Base-by-base conservation (phyloP, 2,113 vertebrate species). In the Seriola rivoliana region DNA sequence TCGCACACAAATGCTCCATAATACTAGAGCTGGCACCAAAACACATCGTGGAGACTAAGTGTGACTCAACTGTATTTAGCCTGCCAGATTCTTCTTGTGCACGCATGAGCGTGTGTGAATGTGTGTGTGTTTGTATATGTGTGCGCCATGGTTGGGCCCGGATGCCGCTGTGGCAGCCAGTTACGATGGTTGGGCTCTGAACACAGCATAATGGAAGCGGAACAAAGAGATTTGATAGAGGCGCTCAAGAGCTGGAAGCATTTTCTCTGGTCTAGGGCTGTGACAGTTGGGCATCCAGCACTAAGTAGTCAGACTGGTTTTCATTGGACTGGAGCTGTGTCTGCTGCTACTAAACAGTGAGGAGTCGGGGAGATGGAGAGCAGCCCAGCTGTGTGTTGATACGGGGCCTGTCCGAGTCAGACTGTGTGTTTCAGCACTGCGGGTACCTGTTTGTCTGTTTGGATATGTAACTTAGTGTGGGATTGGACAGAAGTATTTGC, bases 161-260 rank as follows among this genome's bases (percentile, higher is more conserved):
- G 88, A 85, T 57, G 81, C 74, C 67, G 23, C 80, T 59, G 90
- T 82, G 86, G 87, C 89, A 91, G 92, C 85, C 89, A 81, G 91
- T 89, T 80, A 81, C 46, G 78, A 90, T 81, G 81, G 78, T 29
- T 89, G 82, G 88, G 72, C 85, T 88, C 85, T 75, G 89, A 91
- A 86, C 86, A 75, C 84, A 75, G 92, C 82, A 74, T 75, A 88
- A 93, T 91, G 86, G 88, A 87, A 85, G 78, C 65, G 72, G 78
- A 86, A 93, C 89, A 94, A 92, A 92, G 91, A 91, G 84, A 89
- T 87, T 89, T 87, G 88, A 90, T 86, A 75, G 90, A 80, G 79
- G 85, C 82, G 85, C 85, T 92, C 58, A 73, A 86, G 88, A 90
- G 88, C 85, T 87, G 91, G 91, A 89, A 84, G 86, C 75, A 12